phyloP scores from a whole-genome alignment of 2,113 vertebrate species.

The Cavia porcellus region DNA sequence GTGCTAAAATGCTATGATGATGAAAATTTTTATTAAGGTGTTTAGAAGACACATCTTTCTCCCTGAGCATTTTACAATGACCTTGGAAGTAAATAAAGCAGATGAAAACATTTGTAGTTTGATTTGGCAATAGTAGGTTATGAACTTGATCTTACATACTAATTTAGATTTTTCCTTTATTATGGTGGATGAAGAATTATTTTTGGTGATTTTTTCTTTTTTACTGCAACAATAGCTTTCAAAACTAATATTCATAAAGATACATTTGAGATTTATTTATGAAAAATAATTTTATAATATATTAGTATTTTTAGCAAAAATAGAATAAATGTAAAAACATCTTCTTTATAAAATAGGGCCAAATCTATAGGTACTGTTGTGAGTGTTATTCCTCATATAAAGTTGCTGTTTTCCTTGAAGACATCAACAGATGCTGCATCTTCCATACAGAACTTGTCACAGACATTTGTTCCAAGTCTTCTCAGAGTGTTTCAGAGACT shows the following conservation, averaged over 20 bases:
- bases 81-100: not conserved
- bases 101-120: not conserved
- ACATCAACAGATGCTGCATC: not conserved
- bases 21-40: not conserved
- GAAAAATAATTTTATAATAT: not conserved
- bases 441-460: not conserved
- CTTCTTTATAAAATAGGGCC: not conserved
- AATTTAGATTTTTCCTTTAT: not conserved
- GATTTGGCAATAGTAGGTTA: not conserved
- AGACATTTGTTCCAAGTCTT: not conserved
- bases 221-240: not conserved
- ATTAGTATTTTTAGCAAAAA: not conserved
- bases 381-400: not conserved
- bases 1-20: not conserved
- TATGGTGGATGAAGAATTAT: not conserved
- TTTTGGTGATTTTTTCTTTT: not conserved
- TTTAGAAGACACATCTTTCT: not conserved
- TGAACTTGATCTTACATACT: not conserved
- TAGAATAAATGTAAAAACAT: not conserved
- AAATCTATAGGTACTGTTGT: not conserved
- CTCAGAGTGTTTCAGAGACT: conserved; percentile 11
- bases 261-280: not conserved
- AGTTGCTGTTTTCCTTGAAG: not conserved
- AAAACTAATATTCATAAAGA: not conserved
- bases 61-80: not conserved